Conservation (phyloP, 2,888 invertebrate species). For the Parapristionchus giblindavisi region DNA sequence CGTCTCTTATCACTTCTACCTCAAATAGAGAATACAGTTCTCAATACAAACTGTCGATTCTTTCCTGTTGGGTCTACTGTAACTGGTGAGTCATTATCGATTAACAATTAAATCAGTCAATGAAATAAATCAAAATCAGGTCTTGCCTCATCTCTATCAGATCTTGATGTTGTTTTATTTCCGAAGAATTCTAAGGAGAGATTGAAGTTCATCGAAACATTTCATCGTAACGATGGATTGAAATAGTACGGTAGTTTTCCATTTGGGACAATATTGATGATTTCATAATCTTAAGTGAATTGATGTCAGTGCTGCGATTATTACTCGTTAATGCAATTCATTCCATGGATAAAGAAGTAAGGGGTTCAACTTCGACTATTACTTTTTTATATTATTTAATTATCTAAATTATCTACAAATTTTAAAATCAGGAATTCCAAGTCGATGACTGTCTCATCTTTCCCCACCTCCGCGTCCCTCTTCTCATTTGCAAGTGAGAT, state of each 20-base stretch:
- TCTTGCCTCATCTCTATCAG: slow-evolving; percentile 22
- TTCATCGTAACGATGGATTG: slow-evolving; percentile 12
- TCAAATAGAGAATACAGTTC: neutral
- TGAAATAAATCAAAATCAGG: neutral
- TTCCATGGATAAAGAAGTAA: too few species aligned
- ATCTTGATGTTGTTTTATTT: slow-evolving; percentile 27
- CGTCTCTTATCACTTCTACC: slow-evolving; percentile 15
- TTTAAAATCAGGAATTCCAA: neutral
- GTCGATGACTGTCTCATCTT: slow-evolving; percentile 25
- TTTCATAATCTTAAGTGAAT: slow-evolving; percentile 7
- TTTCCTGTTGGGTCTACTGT: slow-evolving; percentile 14
- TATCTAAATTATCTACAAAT: too few species aligned
- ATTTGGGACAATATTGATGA: neutral
- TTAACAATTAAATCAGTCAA: too few species aligned
- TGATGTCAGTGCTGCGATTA: slow-evolving; percentile 25
- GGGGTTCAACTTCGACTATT: too few species aligned
- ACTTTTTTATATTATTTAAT: too few species aligned
- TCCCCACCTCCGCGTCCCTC: slow-evolving; percentile 13
- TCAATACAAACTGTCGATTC: neutral
- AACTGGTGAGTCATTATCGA: neutral
- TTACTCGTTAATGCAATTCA: slow-evolving; percentile 17
- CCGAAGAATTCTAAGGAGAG: neutral
- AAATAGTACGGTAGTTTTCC: slow-evolving; percentile 4
- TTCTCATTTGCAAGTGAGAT: slow-evolving; percentile 24
- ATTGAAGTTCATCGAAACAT: neutral